Evolutionary conservation across 2,888 invertebrate genomes (phyloP).

Genomic region (Exocentrus adspersus): DNA sequence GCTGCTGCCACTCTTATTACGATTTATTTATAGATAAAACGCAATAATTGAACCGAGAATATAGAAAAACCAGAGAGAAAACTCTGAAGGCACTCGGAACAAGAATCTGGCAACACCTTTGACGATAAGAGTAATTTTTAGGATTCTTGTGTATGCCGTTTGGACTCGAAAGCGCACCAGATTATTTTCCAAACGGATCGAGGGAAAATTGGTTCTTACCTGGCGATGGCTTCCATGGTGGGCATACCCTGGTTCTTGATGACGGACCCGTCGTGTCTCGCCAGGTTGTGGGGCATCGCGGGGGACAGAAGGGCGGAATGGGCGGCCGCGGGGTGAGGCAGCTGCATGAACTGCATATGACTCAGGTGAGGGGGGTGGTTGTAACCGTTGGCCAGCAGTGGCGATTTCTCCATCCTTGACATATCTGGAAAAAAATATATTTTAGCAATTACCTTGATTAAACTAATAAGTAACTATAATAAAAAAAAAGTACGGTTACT

Average conservation of each 20-base stretch:
- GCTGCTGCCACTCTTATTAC: neutral
- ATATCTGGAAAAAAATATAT: conserved; percentile 72
- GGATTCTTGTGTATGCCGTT: neutral
- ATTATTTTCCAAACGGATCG: neutral
- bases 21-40: no score
- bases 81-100: no score
- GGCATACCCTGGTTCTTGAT: conserved; percentile 87
- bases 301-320: conserved; percentile 87
- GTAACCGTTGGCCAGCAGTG: conserved; percentile 91
- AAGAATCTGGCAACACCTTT: no score
- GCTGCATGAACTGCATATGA: conserved; percentile 95
- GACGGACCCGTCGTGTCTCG: conserved; percentile 83
- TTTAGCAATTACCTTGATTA: no score
- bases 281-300: conserved; percentile 87
- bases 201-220: conserved; percentile 66
- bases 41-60: no score
- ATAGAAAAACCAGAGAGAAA: no score
- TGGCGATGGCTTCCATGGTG: conserved; percentile 90
- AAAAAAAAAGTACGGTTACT: neutral
- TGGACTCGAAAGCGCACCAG: no score
- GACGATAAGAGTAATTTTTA: no score
- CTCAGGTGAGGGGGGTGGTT: conserved; percentile 93
- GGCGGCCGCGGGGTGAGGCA: conserved; percentile 78
- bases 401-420: conserved; percentile 90
- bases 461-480: neutral